Evolutionary conservation across 37 sponge, comb jelly and placozoan species (phyloP).

Genomic region (Chondrilla cf. caribensis): DNA sequence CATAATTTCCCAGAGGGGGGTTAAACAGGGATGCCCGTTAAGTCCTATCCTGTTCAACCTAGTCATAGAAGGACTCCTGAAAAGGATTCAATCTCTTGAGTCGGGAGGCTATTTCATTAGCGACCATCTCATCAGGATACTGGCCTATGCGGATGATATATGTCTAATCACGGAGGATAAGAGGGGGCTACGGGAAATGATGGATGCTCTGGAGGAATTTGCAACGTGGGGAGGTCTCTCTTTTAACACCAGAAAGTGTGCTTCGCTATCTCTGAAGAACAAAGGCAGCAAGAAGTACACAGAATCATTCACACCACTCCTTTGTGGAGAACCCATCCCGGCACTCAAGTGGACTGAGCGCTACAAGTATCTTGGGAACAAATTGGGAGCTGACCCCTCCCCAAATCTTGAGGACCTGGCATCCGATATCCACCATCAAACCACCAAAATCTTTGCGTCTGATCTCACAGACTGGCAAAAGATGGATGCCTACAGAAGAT

Average conservation of each 20-base stretch:
- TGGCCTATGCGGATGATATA: neutral
- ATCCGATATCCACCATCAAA: neutral
- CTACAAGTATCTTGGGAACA: neutral
- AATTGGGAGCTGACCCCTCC: neutral
- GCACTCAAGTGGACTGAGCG: neutral
- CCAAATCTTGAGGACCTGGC: neutral
- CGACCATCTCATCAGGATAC: neutral
- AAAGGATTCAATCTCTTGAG: neutral
- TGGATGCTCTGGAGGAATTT: neutral
- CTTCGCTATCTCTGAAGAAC: conserved; percentile 8
- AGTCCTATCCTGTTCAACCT: conserved; percentile 40
- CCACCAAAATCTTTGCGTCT: neutral
- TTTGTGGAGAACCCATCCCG: neutral
- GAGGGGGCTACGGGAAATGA: conserved; percentile 1
- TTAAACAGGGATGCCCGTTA: conserved; percentile 50
- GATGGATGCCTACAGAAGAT: conserved; percentile 45
- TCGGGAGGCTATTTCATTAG: neutral
- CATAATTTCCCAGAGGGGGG: conserved; percentile 5
- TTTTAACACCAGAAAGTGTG: conserved; percentile 39
- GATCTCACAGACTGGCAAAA: conserved; percentile 52
- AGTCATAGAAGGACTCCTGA: conserved; percentile 25
- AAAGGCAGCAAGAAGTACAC: neutral
- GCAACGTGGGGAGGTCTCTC: conserved; percentile 21
- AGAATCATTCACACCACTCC: neutral
- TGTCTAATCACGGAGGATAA: neutral